A percentile compares a stretch with the other conserved stretches of the same genome.
These are phyloP conservation scores for Typhlichthys subterraneus DNA, from an alignment of 2,797 vertebrate species.

Conservation along the genomic window DNA sequence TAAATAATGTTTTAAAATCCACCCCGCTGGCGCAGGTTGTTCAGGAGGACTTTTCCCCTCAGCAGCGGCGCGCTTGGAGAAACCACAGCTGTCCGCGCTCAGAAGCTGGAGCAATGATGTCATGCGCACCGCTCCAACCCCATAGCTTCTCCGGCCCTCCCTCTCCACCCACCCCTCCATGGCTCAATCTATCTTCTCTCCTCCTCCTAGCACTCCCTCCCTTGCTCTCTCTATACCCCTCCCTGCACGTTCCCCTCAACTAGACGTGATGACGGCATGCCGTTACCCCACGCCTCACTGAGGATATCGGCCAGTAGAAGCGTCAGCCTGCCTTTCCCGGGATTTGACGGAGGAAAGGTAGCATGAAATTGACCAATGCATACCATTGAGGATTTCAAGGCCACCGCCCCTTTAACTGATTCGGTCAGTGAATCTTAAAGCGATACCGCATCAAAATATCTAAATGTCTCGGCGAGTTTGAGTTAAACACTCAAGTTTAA, in stretches of 20 bases:
- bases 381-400: slow-evolving; percentile 4
- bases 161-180: slow-evolving; percentile 55
- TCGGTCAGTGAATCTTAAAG: slow-evolving; percentile 55
- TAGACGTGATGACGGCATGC: slow-evolving; percentile 70
- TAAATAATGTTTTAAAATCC: slow-evolving; percentile 52
- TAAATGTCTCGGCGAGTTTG: slow-evolving; percentile 7
- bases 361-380: slow-evolving; percentile 60
- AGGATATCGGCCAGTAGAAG: slow-evolving; percentile 55
- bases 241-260: slow-evolving; percentile 17
- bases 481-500: neutral
- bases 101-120: slow-evolving; percentile 79
- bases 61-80: slow-evolving; percentile 75
- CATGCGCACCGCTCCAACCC: slow-evolving; percentile 72
- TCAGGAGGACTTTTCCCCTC: slow-evolving; percentile 75
- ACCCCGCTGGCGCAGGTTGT: slow-evolving; percentile 68
- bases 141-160: slow-evolving; percentile 47
- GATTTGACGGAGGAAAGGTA: slow-evolving; percentile 48
- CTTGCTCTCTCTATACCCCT: neutral
- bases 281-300: slow-evolving; percentile 46
- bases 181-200: slow-evolving; percentile 40
- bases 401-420: slow-evolving; percentile 32
- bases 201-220: neutral
- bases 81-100: slow-evolving; percentile 73
- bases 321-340: slow-evolving; percentile 42
- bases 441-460: slow-evolving; percentile 37